These are phyloP conservation scores for Mnemiopsis leidyi DNA, from an alignment of 37 sponge, comb jelly and placozoan genomes.

Conservation along the genomic window DNA sequence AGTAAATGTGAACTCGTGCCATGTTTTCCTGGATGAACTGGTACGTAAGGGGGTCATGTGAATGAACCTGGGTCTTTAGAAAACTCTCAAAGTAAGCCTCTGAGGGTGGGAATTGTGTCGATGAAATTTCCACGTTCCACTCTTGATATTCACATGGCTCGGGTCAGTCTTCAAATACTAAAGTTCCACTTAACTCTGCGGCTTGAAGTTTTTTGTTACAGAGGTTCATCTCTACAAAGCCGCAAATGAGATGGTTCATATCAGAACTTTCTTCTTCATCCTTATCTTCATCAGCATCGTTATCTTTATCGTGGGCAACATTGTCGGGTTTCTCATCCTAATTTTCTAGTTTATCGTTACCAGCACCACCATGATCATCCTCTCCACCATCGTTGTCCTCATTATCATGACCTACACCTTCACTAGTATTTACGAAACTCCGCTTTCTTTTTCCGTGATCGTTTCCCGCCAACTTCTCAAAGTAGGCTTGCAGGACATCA, in stretches of 20 bases:
- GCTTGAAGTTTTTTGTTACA: not conserved
- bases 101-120: not conserved
- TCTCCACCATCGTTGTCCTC: too few relatives aligned
- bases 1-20: slow-evolving; percentile 59
- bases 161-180: not conserved
- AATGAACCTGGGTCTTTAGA: not conserved
- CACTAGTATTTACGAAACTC: too few relatives aligned
- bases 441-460: too few relatives aligned
- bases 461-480: not conserved
- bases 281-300: too few relatives aligned
- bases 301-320: too few relatives aligned
- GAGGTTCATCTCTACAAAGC: not conserved
- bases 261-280: too few relatives aligned
- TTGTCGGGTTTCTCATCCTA: too few relatives aligned
- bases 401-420: too few relatives aligned
- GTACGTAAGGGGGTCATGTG: not conserved
- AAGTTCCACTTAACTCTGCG: not conserved
- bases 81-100: slow-evolving; percentile 25
- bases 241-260: too few relatives aligned
- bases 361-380: too few relatives aligned
- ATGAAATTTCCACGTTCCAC: slow-evolving; percentile 4
- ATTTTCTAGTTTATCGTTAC: too few relatives aligned
- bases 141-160: slow-evolving; percentile 27
- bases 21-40: slow-evolving; percentile 2
- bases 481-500: not conserved